Base-by-base conservation (phyloP, 2,113 vertebrate species). In the Megaptera novaeangliae region DNA sequence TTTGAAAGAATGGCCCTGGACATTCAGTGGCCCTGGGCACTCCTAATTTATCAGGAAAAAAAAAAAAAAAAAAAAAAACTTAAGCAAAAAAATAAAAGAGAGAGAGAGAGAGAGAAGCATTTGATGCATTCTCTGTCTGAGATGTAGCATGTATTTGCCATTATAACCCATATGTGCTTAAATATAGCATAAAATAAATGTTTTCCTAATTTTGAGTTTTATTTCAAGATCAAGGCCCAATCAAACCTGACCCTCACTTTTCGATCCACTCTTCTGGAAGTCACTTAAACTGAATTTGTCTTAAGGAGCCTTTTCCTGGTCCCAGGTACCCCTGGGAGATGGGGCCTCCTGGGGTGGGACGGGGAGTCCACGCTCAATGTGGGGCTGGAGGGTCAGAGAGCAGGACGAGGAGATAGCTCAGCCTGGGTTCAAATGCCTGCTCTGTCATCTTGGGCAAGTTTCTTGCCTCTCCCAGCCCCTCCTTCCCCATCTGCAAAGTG, bases 101-200 rank as follows among this genome's bases (percentile, higher is more conserved):
- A n/a, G 1, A 55, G n/a, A 74, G 80, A 36, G 21, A 61, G 9
- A 41, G 25, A 41, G 34, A 85, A 49, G 75, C 80, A 89, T 82
- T 88, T 59, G 23, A 78, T 90, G 55, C 46, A 23, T 78, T 77
- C 96, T 78, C 91, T 84, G 61, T 95, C 49, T 44, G 46, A 92
- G 52, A 77, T 17, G 10, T 31, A 74, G 75, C 41, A 66, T 71
- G 2, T 44, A 61, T 36, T 81, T 95, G 77, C 78, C 15, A 17
- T 83, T 18, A 20, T 77, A 82, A 82, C 82, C 36, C 10, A 8
- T 13, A 8, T 3, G 78, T 71, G 63, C 69, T 88, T 69, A 91
- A 69, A 80, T 69, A 71, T 0, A 88, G 71, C 44, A 25, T 74
- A 44, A 82, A 91, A 71, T 44, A 75, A 69, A 81, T 0, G 0